Evolutionary conservation across 2,888 invertebrate species (phyloP).

Genomic region (Himalopsyche anomala): DNA sequence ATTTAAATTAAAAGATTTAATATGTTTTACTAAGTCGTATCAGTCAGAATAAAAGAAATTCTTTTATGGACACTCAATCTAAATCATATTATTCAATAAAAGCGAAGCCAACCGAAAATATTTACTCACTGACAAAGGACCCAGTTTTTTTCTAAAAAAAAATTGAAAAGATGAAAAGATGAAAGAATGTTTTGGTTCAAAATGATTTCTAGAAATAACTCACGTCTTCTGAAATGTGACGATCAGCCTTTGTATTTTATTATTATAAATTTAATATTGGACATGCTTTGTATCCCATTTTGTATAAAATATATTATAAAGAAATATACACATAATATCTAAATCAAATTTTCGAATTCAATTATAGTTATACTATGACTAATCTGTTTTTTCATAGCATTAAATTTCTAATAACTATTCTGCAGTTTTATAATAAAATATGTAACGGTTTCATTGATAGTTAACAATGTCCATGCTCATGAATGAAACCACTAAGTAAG

Average conservation of each 20-base stretch:
- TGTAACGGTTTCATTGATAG: too few relatives aligned
- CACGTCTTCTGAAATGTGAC: neutral
- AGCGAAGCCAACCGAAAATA: slow-evolving; percentile 5
- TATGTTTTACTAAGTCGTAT: neutral
- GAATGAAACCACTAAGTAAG: too few relatives aligned
- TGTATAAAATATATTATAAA: too few relatives aligned
- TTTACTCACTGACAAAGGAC: neutral
- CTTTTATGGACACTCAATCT: neutral
- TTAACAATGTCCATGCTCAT: too few relatives aligned
- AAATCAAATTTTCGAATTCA: too few relatives aligned
- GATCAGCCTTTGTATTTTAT: neutral
- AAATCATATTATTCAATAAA: neutral
- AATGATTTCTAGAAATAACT: neutral
- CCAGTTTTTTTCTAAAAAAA: neutral
- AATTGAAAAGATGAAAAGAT: neutral
- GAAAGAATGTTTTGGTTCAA: slow-evolving; percentile 6
- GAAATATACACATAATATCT: too few relatives aligned
- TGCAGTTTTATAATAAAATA: too few relatives aligned
- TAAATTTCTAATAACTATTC: too few relatives aligned
- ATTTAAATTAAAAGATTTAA: neutral
- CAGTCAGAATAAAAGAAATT: neutral
- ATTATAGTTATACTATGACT: too few relatives aligned
- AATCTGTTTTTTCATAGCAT: too few relatives aligned
- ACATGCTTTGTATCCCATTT: too few relatives aligned
- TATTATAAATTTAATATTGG: too few relatives aligned